Evolutionary conservation across 2,797 vertebrate species (phyloP).

Genomic region (Ispidina picta): DNA sequence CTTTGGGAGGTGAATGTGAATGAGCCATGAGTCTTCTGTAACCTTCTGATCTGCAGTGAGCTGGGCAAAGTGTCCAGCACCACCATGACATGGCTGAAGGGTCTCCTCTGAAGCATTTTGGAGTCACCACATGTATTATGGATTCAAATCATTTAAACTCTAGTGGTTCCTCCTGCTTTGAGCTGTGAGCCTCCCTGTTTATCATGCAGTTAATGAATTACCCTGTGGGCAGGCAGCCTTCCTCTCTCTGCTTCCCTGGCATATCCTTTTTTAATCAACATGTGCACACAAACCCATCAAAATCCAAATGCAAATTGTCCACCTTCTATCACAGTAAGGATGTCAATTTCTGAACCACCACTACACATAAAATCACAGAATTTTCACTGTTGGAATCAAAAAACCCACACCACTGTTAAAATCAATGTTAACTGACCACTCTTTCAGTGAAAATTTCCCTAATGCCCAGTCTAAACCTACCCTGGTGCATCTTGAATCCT

Average conservation of each 20-base stretch:
- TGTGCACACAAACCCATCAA: background rate
- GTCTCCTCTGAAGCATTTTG: background rate
- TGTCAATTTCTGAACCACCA: background rate
- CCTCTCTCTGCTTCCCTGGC: background rate
- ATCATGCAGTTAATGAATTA: background rate
- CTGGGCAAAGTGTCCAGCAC: background rate
- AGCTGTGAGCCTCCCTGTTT: background rate
- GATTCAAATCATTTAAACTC: background rate
- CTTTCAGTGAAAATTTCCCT: no score
- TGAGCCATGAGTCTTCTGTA: background rate
- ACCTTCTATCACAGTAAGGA: background rate
- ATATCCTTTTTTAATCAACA: background rate
- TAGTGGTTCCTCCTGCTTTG: background rate
- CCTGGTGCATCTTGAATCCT: no score
- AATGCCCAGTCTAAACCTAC: no score
- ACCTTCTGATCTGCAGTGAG: background rate
- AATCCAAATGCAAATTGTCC: background rate
- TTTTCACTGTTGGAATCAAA: no score
- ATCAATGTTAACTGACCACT: no score
- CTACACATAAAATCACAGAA: no score
- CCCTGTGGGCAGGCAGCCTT: background rate
- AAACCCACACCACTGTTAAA: no score
- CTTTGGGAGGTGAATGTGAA: background rate
- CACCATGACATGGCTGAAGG: background rate
- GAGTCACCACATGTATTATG: background rate